Evolutionary conservation across 2,797 vertebrate genomes (phyloP).

Genomic region (Notolepis coatsorum): DNA sequence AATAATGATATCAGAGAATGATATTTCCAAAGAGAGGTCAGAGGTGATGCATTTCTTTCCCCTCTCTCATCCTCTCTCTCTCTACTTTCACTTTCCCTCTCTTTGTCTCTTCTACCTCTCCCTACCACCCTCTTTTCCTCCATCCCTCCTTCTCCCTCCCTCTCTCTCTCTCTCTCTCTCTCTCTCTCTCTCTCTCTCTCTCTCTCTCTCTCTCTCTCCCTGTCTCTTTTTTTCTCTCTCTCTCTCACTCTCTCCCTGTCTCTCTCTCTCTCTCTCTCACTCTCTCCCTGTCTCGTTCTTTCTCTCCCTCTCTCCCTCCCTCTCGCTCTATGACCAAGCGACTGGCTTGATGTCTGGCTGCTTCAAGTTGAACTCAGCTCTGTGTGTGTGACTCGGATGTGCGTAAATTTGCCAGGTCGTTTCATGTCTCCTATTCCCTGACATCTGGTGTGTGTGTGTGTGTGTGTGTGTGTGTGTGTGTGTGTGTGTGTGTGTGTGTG

Average conservation of each 20-base stretch:
- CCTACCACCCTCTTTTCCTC: too few species aligned
- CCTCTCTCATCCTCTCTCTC: too few species aligned
- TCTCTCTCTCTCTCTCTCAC: conserved; percentile 1
- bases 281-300: conserved; percentile 8
- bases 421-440: conserved; percentile 67
- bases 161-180: neutral
- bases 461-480: conserved; percentile 29
- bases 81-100: too few species aligned
- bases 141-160: neutral
- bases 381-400: conserved; percentile 67
- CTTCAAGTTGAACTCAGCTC: conserved; percentile 58
- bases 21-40: too few species aligned
- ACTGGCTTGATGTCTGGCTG: conserved; percentile 64
- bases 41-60: too few species aligned
- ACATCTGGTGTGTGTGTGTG: conserved; percentile 63
- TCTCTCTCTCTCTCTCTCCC: neutral
- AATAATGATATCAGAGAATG: too few species aligned
- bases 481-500: neutral
- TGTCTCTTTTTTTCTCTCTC: neutral
- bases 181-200: neutral
- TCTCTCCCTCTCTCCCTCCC: conserved; percentile 8
- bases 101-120: too few species aligned
- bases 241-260: neutral
- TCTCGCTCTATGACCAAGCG: conserved; percentile 27
- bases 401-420: conserved; percentile 73